These are phyloP conservation scores for Octodon degus DNA, from an alignment of 2,113 vertebrate species.

Conservation along the genomic window DNA sequence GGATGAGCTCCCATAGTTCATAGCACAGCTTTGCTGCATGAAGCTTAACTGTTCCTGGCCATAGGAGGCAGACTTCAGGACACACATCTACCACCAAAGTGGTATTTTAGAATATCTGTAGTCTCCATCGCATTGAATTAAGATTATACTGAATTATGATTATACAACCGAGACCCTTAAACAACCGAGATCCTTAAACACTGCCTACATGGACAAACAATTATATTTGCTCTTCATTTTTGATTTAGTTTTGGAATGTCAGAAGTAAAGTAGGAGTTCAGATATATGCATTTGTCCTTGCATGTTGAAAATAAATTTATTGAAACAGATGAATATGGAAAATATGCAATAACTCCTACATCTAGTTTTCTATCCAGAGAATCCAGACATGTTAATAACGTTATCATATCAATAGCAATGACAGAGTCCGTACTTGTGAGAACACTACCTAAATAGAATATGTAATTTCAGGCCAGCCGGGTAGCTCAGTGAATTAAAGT, in stretches of 20 bases:
- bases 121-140: not conserved
- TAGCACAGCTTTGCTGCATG: not conserved
- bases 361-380: not conserved
- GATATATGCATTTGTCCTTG: not conserved
- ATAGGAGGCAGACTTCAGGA: not conserved
- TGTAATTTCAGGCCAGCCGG: not conserved
- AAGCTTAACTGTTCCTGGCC: not conserved
- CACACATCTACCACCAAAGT: not conserved
- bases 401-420: not conserved
- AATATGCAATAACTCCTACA: not conserved
- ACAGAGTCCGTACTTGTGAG: not conserved
- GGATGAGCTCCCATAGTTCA: not conserved
- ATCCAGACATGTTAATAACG: not conserved
- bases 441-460: not conserved
- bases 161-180: not conserved
- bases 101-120: not conserved
- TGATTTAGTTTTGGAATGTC: not conserved
- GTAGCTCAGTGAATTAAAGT: no score
- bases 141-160: no score
- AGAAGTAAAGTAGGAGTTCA: not conserved
- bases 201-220: not conserved
- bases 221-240: not conserved
- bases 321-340: not conserved
- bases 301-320: not conserved
- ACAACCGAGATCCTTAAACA: not conserved